A percentile compares a stretch with the other conserved stretches of the same genome.
Conservation (phyloP, 2,888 invertebrate species). For the Capitulum mitella region DNA sequence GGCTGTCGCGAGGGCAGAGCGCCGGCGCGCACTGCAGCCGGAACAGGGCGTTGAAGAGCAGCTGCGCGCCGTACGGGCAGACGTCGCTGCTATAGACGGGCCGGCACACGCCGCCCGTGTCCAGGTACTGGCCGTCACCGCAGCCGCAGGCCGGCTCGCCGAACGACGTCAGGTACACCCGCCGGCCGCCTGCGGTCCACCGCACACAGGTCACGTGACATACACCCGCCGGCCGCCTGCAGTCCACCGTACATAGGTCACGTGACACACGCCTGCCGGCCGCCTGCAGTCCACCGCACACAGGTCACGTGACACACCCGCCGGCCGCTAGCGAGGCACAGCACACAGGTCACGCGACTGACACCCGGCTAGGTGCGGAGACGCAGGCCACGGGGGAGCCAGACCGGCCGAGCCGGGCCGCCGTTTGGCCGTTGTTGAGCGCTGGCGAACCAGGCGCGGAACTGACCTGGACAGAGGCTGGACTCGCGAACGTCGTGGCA, state of each 20-base stretch:
- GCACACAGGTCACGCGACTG: too few relatives aligned
- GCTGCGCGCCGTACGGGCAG: neutral
- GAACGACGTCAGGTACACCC: constrained; percentile 34
- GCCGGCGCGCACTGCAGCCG: neutral
- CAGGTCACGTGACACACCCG: constrained; percentile 34
- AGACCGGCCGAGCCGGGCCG: too few relatives aligned
- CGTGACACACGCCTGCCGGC: constrained; percentile 33
- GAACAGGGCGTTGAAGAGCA: constrained; percentile 11
- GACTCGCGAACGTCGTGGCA: constrained; percentile 35
- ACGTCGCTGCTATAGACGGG: neutral
- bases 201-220: too few relatives aligned
- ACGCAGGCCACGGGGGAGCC: too few relatives aligned
- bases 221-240: constrained; percentile 31
- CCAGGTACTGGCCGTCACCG: constrained; percentile 30
- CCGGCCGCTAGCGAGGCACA: constrained; percentile 24
- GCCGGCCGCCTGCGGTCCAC: constrained; percentile 26
- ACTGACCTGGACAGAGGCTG: constrained; percentile 31
- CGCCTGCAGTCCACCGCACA: too few relatives aligned
- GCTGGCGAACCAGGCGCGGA: too few relatives aligned
- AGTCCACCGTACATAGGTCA: too few relatives aligned
- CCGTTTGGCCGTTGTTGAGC: too few relatives aligned
- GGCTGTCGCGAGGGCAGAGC: neutral
- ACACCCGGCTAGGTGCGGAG: too few relatives aligned
- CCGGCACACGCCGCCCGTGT: neutral
- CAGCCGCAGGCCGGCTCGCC: constrained; percentile 35